Evolutionary conservation across 64 coral and sea anemone genomes (phyloP).

Genomic region (Stichodactyla helianthus): DNA sequence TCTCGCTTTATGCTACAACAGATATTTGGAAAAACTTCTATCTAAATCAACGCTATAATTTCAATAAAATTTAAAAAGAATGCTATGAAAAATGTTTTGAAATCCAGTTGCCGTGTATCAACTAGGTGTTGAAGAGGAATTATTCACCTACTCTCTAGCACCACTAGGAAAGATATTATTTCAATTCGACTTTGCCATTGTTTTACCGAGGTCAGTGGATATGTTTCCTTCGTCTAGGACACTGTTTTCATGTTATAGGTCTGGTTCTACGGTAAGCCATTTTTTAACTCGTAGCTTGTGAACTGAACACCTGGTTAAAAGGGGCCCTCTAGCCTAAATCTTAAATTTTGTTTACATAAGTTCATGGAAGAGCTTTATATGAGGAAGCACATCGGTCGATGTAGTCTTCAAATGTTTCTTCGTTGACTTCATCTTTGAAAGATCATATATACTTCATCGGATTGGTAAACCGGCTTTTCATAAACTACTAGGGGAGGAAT

Average conservation of each 20-base stretch:
- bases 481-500: too few species aligned
- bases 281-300: background rate
- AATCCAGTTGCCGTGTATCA: background rate
- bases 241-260: too few species aligned
- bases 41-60: background rate
- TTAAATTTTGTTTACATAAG: constrained; percentile 19
- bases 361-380: background rate
- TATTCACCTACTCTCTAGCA: background rate
- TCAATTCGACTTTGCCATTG: background rate
- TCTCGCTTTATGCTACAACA: too few species aligned
- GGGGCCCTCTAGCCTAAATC: constrained; percentile 21
- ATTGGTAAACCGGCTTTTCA: too few species aligned
- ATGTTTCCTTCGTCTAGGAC: too few species aligned
- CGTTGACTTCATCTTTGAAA: background rate
- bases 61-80: background rate
- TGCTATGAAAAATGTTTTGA: background rate
- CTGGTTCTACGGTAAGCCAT: background rate
- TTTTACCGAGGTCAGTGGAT: background rate
- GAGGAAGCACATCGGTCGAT: background rate
- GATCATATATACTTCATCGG: background rate
- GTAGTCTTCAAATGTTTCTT: background rate
- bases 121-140: background rate
- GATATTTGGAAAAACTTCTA: too few species aligned
- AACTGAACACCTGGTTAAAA: constrained; percentile 3
- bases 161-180: background rate